A percentile compares a stretch with the other conserved stretches of the same genome.
These are phyloP conservation scores for Notarius quadriscutis DNA, from an alignment of 2,113 vertebrate genomes.

Conservation along the genomic window DNA sequence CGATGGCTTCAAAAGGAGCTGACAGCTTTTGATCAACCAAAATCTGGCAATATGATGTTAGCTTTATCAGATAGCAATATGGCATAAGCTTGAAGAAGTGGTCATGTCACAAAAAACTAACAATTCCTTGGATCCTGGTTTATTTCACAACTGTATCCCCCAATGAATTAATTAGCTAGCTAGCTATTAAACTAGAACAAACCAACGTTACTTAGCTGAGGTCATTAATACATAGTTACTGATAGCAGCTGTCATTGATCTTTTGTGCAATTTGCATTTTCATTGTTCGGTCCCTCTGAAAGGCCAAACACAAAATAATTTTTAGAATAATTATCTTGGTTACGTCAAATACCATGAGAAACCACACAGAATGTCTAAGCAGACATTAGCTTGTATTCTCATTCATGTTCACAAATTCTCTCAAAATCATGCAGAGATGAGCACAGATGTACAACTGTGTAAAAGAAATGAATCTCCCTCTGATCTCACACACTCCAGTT, in stretches of 20 bases:
- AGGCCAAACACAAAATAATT: background rate
- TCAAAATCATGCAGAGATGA: background rate
- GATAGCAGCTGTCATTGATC: no score
- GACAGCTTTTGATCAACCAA: background rate
- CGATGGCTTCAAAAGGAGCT: background rate
- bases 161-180: no score
- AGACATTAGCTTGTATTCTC: background rate
- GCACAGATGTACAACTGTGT: background rate
- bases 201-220: no score
- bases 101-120: background rate
- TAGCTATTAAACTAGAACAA: background rate
- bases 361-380: conserved; percentile 1
- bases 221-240: no score
- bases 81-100: background rate
- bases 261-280: no score
- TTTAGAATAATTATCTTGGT: background rate
- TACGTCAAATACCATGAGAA: background rate
- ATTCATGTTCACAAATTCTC: background rate
- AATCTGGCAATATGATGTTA: background rate
- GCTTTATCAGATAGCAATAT: background rate
- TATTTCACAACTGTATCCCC: no score
- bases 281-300: no score
- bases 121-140: background rate
- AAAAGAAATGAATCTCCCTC: background rate
- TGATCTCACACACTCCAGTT: background rate